Evolutionary conservation across 2,113 vertebrate genomes (phyloP).

Genomic region (Zootoca vivipara): DNA sequence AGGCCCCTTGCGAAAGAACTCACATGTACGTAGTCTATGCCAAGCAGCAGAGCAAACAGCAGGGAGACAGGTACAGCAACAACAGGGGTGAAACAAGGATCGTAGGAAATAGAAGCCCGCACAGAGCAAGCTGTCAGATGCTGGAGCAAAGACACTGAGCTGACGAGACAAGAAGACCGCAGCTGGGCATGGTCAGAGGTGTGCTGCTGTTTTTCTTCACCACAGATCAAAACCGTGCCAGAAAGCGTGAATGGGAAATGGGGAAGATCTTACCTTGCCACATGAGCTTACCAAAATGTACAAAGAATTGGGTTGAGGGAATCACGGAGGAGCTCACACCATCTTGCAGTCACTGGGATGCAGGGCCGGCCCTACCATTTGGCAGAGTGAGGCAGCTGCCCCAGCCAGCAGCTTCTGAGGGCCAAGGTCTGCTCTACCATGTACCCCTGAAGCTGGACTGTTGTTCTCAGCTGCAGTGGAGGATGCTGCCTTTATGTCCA

Average conservation of each 20-base stretch:
- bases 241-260: not conserved
- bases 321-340: not conserved
- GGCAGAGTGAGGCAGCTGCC: not conserved
- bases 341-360: not conserved
- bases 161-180: not conserved
- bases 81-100: not conserved
- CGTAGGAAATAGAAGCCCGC: not conserved
- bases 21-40: not conserved
- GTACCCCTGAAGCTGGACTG: too few relatives aligned
- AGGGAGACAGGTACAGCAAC: not conserved
- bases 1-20: not conserved
- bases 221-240: not conserved
- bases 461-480: too few relatives aligned
- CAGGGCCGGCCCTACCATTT: not conserved
- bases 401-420: not conserved
- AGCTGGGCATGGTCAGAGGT: not conserved
- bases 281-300: not conserved
- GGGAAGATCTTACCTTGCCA: not conserved
- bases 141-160: not conserved
- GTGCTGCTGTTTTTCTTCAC: not conserved
- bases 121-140: constrained; percentile 4
- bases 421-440: not conserved
- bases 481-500: too few relatives aligned
- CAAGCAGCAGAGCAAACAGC: not conserved
- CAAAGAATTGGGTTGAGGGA: not conserved